A percentile compares a stretch with the other conserved stretches of the same genome.
These are phyloP conservation scores for Arvicola amphibius DNA, from an alignment of 2,797 vertebrate species.

Conservation along the genomic window DNA sequence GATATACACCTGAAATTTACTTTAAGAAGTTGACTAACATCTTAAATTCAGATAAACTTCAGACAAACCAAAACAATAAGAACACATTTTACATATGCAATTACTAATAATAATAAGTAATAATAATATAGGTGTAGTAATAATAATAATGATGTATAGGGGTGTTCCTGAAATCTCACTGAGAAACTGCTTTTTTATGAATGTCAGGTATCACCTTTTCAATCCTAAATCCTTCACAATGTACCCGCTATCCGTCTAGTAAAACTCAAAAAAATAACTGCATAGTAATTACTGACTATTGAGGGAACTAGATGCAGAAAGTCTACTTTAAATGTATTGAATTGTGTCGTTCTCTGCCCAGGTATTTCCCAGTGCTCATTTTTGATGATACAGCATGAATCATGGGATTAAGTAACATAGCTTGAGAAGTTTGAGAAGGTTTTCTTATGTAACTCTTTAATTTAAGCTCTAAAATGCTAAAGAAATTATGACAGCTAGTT, in stretches of 20 bases:
- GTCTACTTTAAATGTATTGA: fast-evolving
- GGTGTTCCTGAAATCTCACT: neutral
- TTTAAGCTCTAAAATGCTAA: neutral
- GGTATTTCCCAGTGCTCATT: neutral
- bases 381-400: neutral
- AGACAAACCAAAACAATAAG: neutral
- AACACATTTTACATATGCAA: neutral
- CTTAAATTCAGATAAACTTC: neutral
- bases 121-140: no score
- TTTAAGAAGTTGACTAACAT: neutral
- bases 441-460: neutral
- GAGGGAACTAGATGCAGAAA: neutral
- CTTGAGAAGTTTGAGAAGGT: neutral
- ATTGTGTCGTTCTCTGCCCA: neutral
- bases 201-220: neutral
- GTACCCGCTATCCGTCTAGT: neutral
- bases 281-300: neutral
- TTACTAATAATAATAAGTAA: neutral
- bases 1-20: neutral
- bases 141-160: fast-evolving
- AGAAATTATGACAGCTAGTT: neutral
- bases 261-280: neutral
- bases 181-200: neutral
- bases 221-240: fast-evolving
- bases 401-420: neutral